phyloP scores from a whole-genome alignment of 1,140 invertebrate genomes.

The Carposina sasakii region DNA sequence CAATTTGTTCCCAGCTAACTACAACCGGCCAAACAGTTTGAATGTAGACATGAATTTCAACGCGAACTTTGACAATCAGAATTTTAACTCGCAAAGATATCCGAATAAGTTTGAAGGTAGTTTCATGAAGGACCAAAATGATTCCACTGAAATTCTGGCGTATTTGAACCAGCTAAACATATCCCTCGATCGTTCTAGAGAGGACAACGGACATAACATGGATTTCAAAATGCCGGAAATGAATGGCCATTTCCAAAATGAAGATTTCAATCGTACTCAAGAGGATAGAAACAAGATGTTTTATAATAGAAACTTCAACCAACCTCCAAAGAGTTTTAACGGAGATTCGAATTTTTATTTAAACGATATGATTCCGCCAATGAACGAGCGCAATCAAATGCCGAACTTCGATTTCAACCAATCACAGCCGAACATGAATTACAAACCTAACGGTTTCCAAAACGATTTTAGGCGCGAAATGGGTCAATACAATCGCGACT shows the following conservation, averaged over 20 bases:
- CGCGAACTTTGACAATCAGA: conserved; percentile 35
- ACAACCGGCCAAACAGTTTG: conserved; percentile 52
- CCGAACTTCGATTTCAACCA: conserved; percentile 50
- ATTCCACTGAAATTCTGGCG: conserved; percentile 32
- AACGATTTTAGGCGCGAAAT: conserved; percentile 55
- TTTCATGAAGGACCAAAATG: conserved; percentile 40
- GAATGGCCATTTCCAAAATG: conserved; percentile 42
- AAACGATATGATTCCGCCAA: conserved; percentile 39
- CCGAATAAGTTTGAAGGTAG: conserved; percentile 45
- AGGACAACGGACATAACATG: conserved; percentile 37
- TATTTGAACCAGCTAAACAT: conserved; percentile 55
- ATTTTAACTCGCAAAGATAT: conserved; percentile 35
- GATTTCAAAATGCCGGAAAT: conserved; percentile 52
- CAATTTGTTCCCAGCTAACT: conserved; percentile 48
- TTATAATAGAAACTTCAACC: conserved; percentile 43
- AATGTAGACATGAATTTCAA: conserved; percentile 54
- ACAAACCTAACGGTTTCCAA: conserved; percentile 54
- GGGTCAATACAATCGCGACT: conserved; percentile 39
- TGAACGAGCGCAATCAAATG: conserved; percentile 34
- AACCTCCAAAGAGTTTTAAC: conserved; percentile 39
- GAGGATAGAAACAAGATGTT: conserved; percentile 53
- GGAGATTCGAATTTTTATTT: conserved; percentile 43
- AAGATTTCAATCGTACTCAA: conserved; percentile 48
- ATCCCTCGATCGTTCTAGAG: conserved; percentile 35
- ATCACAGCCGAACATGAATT: conserved; percentile 41